Base-by-base conservation (phyloP, 2,113 vertebrate species). In the Zosterops borbonicus region DNA sequence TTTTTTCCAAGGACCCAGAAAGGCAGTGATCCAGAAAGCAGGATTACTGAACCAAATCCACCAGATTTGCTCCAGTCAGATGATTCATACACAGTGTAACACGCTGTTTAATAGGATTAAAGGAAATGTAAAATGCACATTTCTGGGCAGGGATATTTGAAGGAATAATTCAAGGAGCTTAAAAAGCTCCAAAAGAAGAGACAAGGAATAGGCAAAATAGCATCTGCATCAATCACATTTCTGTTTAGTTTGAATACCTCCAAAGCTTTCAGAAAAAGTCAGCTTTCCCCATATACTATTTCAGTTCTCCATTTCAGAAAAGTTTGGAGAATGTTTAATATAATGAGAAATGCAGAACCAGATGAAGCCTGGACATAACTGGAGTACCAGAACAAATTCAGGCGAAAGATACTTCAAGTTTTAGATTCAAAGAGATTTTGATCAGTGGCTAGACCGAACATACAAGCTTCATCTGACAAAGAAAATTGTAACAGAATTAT, bases 31-130 rank as follows among this genome's bases (percentile, higher is more conserved):
- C 89, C 94, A 95, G 90, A 93, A 93, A 90, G 87, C 39, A 84
- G 87, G 94, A 97, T 96, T 95, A 95, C 68, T 79, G 82, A 92
- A 90, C 76, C 73, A 88, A 96, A 96, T 89, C 93, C 91, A 92
- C 89, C 87, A 92, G 95, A 90, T 92, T 91, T 95, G 73, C 94
- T 93, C 76, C 94, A 97, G 94, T 96, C 97, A 96, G 95, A 97
- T 96, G 92, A 97, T 95, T 94, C 95, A 97, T 92, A 84, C 89
- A n/a, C 59, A 83, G 82, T 14, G 80, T 94, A 95, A 92, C 64
- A 75, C 5, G 2, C 73, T 68, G 77, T 39, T 94, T 95, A 85
- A 94, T 52, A 87, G 89, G 94, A 96, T 97, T 97, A 96, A 84
- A 86, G 50, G 56, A 88, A 84, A 93, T 6, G 42, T 28, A 94